phyloP scores from a whole-genome alignment of 2,888 invertebrate genomes.

The Xestia xanthographa region DNA sequence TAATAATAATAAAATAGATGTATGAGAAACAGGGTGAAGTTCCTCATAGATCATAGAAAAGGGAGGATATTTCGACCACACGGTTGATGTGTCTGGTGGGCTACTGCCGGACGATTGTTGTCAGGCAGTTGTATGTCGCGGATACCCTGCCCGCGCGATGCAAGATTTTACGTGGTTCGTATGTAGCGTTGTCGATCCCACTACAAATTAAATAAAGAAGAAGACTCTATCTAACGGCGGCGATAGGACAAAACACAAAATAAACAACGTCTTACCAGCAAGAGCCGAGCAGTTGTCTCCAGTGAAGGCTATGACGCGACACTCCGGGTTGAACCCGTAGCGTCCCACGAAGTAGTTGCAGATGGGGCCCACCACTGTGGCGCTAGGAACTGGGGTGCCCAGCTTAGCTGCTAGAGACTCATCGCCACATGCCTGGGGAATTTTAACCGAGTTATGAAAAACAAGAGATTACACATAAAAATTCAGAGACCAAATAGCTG shows the following conservation, averaged over 20 bases:
- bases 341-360: slow-evolving; percentile 95
- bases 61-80: neutral
- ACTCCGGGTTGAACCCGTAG: slow-evolving; percentile 95
- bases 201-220: neutral
- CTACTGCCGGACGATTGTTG: neutral
- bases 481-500: neutral
- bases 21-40: neutral
- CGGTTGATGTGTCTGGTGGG: neutral
- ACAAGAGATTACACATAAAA: too few relatives aligned
- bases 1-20: too few relatives aligned
- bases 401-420: slow-evolving; percentile 93
- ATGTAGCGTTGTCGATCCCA: neutral
- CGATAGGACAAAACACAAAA: neutral
- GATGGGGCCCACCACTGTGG: slow-evolving; percentile 93
- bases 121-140: neutral
- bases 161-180: neutral
- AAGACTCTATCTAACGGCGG: neutral
- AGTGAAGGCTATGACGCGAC: slow-evolving; percentile 96
- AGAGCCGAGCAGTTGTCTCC: slow-evolving; percentile 98
- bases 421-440: slow-evolving; percentile 93
- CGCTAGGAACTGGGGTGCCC: slow-evolving; percentile 93
- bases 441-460: neutral
- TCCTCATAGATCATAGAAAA: neutral
- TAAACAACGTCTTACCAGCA: slow-evolving; percentile 88
- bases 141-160: neutral